Evolutionary conservation across 2,888 invertebrate genomes (phyloP), one percentile per base, ranked within the genome.

Genomic region (Mesoligia furuncula): DNA sequence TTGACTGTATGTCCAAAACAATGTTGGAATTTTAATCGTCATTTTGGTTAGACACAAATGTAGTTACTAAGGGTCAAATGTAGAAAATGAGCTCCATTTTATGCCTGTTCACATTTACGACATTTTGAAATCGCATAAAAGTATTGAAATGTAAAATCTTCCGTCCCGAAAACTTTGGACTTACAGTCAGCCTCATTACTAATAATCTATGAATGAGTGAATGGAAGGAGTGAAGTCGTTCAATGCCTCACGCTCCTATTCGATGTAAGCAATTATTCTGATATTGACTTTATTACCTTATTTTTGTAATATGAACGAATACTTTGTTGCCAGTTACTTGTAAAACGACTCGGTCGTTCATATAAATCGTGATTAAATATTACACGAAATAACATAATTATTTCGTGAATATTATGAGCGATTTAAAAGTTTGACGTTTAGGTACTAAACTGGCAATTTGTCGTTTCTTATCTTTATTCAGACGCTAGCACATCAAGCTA

Each of bases 271-370:
- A 74, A 65, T 75, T 66, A 62, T 87, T 88, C 80, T 27, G 85
- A 87, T 87, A 85, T 87, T 88, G 87, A 87, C 89, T 87, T 81
- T 87, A 81, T 74, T 17, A 77, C 27, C 27, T 72, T 73, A 65
- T 66, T 66, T 66, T 74, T 54, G 66, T 71, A 39, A 51, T 48
- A 62, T 36, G 6, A 54, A 70, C 17, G 57, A 70, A 70, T 61
- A 42, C 51, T 57, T 31, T 48, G 54, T 51, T 57, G 27, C 15
- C 57, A 77, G 27, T 48, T 54, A 13, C 11, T 31, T 36, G 36
- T 68, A 13, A 27, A 27, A 48, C 6, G 20, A 42, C 11, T 62
- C 17, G 17, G 31, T 65, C 31, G 24, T 20, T 73, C n/a, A 51
- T 36, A 7, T n/a, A 57, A 64, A 77, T 77, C 45, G 3, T 48